phyloP scores from a whole-genome alignment of 2,888 invertebrate species.

The Lasioglossum zephyrum region DNA sequence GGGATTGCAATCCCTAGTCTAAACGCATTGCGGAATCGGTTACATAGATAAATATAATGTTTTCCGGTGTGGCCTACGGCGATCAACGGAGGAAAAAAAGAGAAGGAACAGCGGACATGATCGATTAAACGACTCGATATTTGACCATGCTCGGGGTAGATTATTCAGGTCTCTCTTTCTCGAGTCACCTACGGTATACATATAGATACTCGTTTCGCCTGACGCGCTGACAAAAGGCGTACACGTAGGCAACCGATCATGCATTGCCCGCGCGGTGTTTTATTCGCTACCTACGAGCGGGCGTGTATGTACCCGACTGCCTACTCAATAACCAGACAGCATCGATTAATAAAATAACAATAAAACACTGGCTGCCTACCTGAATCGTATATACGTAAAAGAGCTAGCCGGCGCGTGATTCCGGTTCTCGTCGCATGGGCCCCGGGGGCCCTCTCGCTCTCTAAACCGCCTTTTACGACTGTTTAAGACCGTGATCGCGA shows the following conservation, averaged over 20 bases:
- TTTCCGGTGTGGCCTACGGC: background rate
- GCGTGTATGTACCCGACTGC: slow-evolving; percentile 56
- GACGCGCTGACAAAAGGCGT: slow-evolving; percentile 62
- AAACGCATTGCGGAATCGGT: background rate
- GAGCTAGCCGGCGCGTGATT: slow-evolving; percentile 43
- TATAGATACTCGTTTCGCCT: slow-evolving; percentile 25
- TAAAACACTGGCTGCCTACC: slow-evolving; percentile 68
- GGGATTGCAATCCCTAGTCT: too few relatives aligned
- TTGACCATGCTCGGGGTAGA: background rate
- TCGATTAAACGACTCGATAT: slow-evolving; percentile 16
- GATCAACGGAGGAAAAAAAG: background rate
- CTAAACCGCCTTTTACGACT: slow-evolving; percentile 33
- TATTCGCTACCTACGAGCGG: slow-evolving; percentile 53
- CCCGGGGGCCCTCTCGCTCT: slow-evolving; percentile 19
- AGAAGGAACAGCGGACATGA: background rate
- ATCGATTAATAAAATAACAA: slow-evolving; percentile 77
- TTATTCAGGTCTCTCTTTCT: slow-evolving; percentile 30
- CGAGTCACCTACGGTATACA: background rate
- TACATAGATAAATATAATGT: background rate
- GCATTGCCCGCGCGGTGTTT: slow-evolving; percentile 52
- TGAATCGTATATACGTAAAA: slow-evolving; percentile 42
- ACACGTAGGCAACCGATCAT: slow-evolving; percentile 63
- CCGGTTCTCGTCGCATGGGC: slow-evolving; percentile 34
- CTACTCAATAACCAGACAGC: slow-evolving; percentile 72
- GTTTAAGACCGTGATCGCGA: slow-evolving; percentile 27